Evolutionary conservation across 2,888 invertebrate genomes (phyloP), one percentile per base, ranked within the genome.

Genomic region (Tachina fera): DNA sequence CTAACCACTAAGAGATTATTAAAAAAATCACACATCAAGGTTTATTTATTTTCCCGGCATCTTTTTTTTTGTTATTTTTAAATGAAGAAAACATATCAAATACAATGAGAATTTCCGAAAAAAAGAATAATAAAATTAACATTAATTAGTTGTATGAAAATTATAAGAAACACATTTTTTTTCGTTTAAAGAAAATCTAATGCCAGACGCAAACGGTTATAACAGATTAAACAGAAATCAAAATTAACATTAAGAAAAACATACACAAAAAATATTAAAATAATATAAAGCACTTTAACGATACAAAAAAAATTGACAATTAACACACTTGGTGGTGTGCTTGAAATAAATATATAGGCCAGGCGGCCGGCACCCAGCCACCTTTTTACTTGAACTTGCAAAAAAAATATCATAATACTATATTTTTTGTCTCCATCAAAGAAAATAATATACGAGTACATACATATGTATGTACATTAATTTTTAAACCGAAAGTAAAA

Each of bases 241-340:
- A 51, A 61, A 61, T 13, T 22, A 43, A 31, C 11, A 60, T 61
- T 51, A 75, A 70, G 10, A 45, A 67, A 68, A 19, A 41, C 43
- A 65, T 41, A 41, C 45, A 58, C 45, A 49, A 60, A 19, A 45
- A 58, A 61, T 11, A 22, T 14, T 16, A 53, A 74, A 68, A 39
- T 22, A 53, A 41, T 61, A 82, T 60, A 63, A 60, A 68, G 11
- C 5, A 76, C 41, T 80, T 41, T 61, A 56, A 63, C 45, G 19
- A 60, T 47, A 61, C 3, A 45, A 68, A 11, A 60, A 56, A 31
- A n/a, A 63, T 68, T 81, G 68, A 70, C 56, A 82, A 72, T 65
- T 71, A 81, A 84, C 81, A 84, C 51, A 84, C 75, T 84, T 83
- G 41, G 5, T 75, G 47, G 5, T 75, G 47, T 11, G 16, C 9